These are phyloP conservation scores for Tinea trinotella DNA, from an alignment of 2,888 invertebrate genomes.

Conservation along the genomic window DNA sequence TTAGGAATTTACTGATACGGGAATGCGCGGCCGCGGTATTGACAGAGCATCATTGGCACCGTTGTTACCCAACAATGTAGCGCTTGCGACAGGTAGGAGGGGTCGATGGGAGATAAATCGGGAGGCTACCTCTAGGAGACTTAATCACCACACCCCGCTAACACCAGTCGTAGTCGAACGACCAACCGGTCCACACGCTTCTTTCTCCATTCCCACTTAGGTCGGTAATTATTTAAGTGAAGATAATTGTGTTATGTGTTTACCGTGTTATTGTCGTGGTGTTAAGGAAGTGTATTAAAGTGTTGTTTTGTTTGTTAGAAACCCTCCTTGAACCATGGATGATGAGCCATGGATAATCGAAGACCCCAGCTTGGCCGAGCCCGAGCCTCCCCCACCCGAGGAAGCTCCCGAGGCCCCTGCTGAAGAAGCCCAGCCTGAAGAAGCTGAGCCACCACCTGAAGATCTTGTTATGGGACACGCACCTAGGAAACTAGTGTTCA, in stretches of 20 bases:
- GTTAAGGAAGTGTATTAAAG: conserved; percentile 21
- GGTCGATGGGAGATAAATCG: conserved; percentile 64
- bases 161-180: conserved; percentile 59
- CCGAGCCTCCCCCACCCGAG: conserved; percentile 34
- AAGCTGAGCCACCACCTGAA: conserved; percentile 56
- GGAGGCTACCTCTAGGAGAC: conserved; percentile 48
- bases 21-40: conserved; percentile 58
- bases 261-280: conserved; percentile 24
- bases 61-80: conserved; percentile 32
- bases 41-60: conserved; percentile 68
- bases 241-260: conserved; percentile 25
- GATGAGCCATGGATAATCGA: conserved; percentile 71
- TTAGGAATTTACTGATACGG: conserved; percentile 45
- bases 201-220: conserved; percentile 55
- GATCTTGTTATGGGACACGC: conserved; percentile 58
- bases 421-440: conserved; percentile 50
- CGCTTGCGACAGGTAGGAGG: conserved; percentile 61
- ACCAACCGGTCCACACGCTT: conserved; percentile 60
- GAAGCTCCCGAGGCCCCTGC: conserved; percentile 37
- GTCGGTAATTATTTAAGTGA: conserved; percentile 36
- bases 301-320: conserved; percentile 46
- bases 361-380: conserved; percentile 35
- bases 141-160: conserved; percentile 33
- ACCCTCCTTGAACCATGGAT: conserved; percentile 62
- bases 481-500: conserved; percentile 80